phyloP scores from a whole-genome alignment of 2,797 vertebrate genomes.

The Sebastes baramenuke region DNA sequence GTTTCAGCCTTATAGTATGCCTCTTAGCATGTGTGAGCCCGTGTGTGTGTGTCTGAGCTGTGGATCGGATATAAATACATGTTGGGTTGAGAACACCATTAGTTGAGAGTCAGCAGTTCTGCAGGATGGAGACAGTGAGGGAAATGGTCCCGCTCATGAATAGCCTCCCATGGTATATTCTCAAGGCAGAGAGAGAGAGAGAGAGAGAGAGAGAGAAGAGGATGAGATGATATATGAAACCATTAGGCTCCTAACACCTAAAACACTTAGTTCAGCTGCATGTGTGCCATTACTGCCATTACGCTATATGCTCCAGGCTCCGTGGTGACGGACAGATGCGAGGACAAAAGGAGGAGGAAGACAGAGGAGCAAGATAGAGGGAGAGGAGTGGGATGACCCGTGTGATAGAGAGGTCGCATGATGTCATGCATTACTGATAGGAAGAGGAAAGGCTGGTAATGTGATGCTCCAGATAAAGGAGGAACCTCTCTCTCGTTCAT shows the following conservation, averaged over 20 bases:
- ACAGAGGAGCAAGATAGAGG: slow-evolving; percentile 1
- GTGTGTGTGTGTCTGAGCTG: background rate
- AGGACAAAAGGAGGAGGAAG: slow-evolving; percentile 28
- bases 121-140: background rate
- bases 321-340: slow-evolving; percentile 24
- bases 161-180: slow-evolving; percentile 19
- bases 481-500: slow-evolving; percentile 9
- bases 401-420: slow-evolving; percentile 45
- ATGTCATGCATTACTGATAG: slow-evolving; percentile 61
- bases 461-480: slow-evolving; percentile 48
- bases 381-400: slow-evolving; percentile 35
- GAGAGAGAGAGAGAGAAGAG: background rate
- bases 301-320: slow-evolving; percentile 42
- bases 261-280: slow-evolving; percentile 66
- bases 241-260: slow-evolving; percentile 57
- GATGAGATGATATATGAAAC: slow-evolving; percentile 61
- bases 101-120: slow-evolving; percentile 53
- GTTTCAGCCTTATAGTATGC: background rate
- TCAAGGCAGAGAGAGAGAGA: slow-evolving; percentile 12
- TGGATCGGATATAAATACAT: background rate
- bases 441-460: slow-evolving; percentile 54
- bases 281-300: slow-evolving; percentile 57
- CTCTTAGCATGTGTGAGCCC: background rate
- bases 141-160: slow-evolving; percentile 35
- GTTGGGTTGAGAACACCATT: slow-evolving; percentile 8